Evolutionary conservation across 2,888 invertebrate genomes (phyloP).

Genomic region (Plusia festucae): DNA sequence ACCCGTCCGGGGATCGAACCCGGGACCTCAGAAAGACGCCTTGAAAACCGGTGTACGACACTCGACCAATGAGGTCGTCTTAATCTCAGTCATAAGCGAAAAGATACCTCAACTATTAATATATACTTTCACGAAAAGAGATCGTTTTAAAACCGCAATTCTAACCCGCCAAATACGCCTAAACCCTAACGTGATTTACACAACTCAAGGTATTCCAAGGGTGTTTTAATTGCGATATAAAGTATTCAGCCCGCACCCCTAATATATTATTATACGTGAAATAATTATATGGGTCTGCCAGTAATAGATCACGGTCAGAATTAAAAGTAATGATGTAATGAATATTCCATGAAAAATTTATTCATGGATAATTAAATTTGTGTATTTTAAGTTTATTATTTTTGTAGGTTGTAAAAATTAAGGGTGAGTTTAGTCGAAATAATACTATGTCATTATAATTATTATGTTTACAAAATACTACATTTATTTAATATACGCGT

Average conservation of each 20-base stretch:
- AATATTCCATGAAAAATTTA: background rate
- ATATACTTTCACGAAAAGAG: no score
- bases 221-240: conserved; percentile 31
- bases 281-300: background rate
- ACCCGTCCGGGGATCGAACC: no score
- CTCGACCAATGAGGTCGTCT: no score
- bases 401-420: background rate
- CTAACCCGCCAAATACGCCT: background rate
- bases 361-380: background rate
- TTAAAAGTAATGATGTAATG: conserved; percentile 3
- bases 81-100: no score
- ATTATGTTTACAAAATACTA: no score
- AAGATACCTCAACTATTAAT: no score
- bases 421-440: no score
- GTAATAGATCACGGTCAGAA: background rate
- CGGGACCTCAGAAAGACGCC: no score
- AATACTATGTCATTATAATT: no score
- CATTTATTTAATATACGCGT: no score
- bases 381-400: background rate
- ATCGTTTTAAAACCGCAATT: background rate
- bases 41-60: no score
- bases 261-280: conserved; percentile 1
- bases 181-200: conserved; percentile 30
- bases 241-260: background rate
- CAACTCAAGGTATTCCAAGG: conserved; percentile 15